Percentiles rank a stretch among this genome's conserved stretches.
phyloP scores from a whole-genome alignment of 1,140 invertebrate species.

The Idris sp. region DNA sequence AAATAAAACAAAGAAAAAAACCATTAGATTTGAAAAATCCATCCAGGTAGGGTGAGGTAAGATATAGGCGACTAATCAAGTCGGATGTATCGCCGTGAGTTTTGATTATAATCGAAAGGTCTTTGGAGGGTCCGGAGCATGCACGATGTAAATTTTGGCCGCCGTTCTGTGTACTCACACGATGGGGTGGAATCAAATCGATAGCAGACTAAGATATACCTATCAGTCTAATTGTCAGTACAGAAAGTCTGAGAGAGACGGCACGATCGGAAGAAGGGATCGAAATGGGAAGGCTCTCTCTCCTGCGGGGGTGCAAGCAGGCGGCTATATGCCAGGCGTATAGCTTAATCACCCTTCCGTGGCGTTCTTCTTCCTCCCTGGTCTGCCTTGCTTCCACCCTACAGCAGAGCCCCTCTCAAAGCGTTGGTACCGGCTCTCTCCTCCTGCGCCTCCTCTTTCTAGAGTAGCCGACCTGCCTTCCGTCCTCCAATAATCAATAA shows the following conservation, averaged over 20 bases:
- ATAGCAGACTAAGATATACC: slow-evolving; percentile 79
- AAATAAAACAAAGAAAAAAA: too few species aligned
- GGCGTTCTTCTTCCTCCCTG: slow-evolving; percentile 74
- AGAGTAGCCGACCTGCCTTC: slow-evolving; percentile 77
- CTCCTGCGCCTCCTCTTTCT: slow-evolving; percentile 69
- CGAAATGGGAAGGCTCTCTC: slow-evolving; percentile 68
- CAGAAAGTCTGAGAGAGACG: slow-evolving; percentile 74
- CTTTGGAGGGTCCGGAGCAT: slow-evolving; percentile 68
- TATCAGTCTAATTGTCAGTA: slow-evolving; percentile 79
- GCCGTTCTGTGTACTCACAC: slow-evolving; percentile 71
- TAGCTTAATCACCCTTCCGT: slow-evolving; percentile 78
- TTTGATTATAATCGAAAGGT: slow-evolving; percentile 73
- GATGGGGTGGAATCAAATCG: slow-evolving; percentile 78
- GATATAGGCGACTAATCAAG: slow-evolving; percentile 77
- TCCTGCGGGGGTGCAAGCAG: slow-evolving; percentile 62
- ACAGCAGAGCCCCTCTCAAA: slow-evolving; percentile 71
- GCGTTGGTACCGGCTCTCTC: slow-evolving; percentile 72
- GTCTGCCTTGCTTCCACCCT: slow-evolving; percentile 64
- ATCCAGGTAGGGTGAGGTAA: slow-evolving; percentile 17
- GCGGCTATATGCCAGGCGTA: slow-evolving; percentile 76
- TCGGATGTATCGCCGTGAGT: slow-evolving; percentile 70
- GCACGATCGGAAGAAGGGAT: slow-evolving; percentile 63
- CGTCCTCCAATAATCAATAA: slow-evolving; percentile 78
- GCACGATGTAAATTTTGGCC: slow-evolving; percentile 76
- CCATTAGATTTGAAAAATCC: too few species aligned